Percentiles rank a stretch among this genome's conserved stretches.
These are phyloP conservation scores for Archips xylosteana DNA, from an alignment of 2,888 invertebrate species.

Conservation along the genomic window DNA sequence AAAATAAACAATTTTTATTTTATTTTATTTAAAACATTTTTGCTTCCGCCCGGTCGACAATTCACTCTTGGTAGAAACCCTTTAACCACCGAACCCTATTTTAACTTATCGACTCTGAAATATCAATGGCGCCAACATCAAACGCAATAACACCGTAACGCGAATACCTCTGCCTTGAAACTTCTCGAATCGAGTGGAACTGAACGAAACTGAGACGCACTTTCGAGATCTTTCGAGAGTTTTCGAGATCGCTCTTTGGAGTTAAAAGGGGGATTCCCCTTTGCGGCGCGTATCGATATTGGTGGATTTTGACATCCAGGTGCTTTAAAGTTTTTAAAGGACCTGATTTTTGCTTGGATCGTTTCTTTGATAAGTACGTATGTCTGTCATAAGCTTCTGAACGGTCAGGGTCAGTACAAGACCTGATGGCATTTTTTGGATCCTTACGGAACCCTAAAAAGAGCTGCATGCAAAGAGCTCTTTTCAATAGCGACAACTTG, in stretches of 20 bases:
- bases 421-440: too few relatives aligned
- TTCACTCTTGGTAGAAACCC: too few relatives aligned
- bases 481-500: too few relatives aligned
- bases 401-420: too few relatives aligned
- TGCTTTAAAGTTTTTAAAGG: not conserved
- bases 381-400: too few relatives aligned
- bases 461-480: too few relatives aligned
- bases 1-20: too few relatives aligned
- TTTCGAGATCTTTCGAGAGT: constrained; percentile 50
- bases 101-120: constrained; percentile 11
- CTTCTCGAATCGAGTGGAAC: constrained; percentile 45
- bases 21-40: too few relatives aligned
- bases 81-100: not conserved
- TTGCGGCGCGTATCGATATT: constrained; percentile 21
- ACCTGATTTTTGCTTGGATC: not conserved
- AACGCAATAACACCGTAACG: constrained; percentile 31
- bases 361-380: too few relatives aligned
- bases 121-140: constrained; percentile 31
- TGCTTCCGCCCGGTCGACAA: too few relatives aligned
- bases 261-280: constrained; percentile 44
- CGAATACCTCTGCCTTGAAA: constrained; percentile 34
- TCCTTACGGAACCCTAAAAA: too few relatives aligned
- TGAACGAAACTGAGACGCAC: constrained; percentile 52
- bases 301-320: not conserved
- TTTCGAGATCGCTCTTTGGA: constrained; percentile 57